These are phyloP conservation scores for Butorides virescens DNA, from an alignment of 2,113 vertebrate genomes.

Conservation along the genomic window DNA sequence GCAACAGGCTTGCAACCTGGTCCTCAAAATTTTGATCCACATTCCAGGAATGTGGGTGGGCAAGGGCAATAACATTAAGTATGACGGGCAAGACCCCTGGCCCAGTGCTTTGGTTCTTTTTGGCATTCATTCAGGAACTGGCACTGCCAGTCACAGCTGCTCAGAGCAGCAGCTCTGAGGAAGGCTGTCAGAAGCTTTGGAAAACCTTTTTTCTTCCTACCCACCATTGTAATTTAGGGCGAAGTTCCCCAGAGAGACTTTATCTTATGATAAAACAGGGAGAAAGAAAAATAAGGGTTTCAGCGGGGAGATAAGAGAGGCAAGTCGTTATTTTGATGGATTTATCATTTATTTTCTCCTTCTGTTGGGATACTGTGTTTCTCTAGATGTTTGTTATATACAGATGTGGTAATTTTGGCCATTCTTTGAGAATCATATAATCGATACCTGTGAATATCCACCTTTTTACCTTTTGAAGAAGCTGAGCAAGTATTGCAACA, in stretches of 20 bases:
- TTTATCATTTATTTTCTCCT: not conserved
- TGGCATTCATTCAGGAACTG: not conserved
- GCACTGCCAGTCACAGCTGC: fast-evolving
- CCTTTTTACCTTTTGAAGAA: not conserved
- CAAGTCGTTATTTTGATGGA: not conserved
- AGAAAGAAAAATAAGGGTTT: not conserved
- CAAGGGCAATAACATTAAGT: not conserved
- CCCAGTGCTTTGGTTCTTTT: not conserved
- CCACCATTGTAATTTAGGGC: not conserved
- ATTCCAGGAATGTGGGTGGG: not conserved
- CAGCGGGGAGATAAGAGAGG: not conserved
- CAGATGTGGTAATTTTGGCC: not conserved
- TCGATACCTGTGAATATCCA: fast-evolving
- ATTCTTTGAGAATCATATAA: not conserved
- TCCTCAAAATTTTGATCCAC: not conserved
- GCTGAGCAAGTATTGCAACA: not conserved
- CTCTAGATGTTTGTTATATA: not conserved
- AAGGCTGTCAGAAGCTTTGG: not conserved
- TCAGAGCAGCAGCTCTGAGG: not conserved
- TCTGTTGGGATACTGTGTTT: fast-evolving
- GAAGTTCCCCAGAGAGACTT: not conserved
- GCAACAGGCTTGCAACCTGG: not conserved
- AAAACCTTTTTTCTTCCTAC: not conserved
- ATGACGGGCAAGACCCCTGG: fast-evolving
- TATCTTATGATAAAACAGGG: not conserved